A percentile compares a stretch with the other conserved stretches of the same genome.
phyloP scores from a whole-genome alignment of 2,797 vertebrate genomes.

The Pteronotus mesoamericanus region DNA sequence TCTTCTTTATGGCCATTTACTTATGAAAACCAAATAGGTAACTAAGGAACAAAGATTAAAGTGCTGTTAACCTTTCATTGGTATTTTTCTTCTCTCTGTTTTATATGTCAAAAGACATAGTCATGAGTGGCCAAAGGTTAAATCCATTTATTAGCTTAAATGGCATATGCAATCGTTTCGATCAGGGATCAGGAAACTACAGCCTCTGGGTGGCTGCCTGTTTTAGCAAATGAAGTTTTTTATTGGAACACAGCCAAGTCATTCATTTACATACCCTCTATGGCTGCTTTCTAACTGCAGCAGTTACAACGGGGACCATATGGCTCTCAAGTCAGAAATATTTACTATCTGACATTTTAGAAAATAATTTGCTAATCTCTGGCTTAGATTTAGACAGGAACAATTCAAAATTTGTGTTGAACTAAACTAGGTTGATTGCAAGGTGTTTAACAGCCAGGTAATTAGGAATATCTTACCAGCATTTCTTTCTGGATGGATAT shows the following conservation, averaged over 20 bases:
- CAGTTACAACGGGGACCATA: neutral
- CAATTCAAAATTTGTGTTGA: neutral
- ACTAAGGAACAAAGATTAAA: slow-evolving; percentile 46
- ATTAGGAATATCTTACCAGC: neutral
- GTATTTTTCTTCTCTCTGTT: slow-evolving; percentile 42
- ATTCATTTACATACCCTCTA: slow-evolving; percentile 20
- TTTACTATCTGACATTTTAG: neutral
- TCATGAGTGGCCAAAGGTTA: slow-evolving; percentile 41
- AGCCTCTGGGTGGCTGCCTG: neutral
- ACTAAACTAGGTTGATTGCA: neutral
- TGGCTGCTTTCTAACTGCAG: neutral
- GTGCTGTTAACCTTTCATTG: slow-evolving; percentile 3
- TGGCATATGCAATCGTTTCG: neutral
- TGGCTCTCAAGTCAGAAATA: neutral
- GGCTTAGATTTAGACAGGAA: neutral
- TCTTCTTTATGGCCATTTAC: slow-evolving; percentile 1
- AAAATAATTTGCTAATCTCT: slow-evolving; percentile 25
- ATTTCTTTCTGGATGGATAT: neutral
- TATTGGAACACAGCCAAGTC: neutral
- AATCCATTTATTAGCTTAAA: slow-evolving; percentile 58
- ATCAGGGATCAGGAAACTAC: neutral
- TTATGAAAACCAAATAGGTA: slow-evolving; percentile 29
- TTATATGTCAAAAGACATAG: slow-evolving; percentile 7
- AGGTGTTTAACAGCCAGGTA: neutral
- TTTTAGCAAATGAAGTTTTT: neutral